Evolutionary conservation across 2,888 invertebrate genomes (phyloP).

Genomic region (Lobophora halterata): DNA sequence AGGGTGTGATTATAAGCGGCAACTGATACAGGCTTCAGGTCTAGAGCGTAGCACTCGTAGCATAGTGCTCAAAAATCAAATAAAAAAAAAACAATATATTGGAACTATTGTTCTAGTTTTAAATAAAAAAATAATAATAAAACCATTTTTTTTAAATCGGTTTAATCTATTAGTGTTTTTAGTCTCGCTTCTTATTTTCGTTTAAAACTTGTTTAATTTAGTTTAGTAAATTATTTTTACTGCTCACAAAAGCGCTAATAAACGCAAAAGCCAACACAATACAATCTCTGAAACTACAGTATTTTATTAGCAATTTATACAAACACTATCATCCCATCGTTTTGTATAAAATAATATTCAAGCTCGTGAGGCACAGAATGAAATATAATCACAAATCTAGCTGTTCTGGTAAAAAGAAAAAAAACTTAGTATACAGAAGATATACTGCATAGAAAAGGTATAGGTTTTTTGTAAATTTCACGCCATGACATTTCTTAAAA

Average conservation of each 20-base stretch:
- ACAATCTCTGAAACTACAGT: not conserved
- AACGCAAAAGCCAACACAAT: not conserved
- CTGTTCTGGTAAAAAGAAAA: no score
- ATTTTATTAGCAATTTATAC: constrained; percentile 5
- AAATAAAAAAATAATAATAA: no score
- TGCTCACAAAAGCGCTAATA: no score
- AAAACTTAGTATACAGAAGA: no score
- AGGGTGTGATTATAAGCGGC: constrained; percentile 13
- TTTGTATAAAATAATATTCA: constrained; percentile 36
- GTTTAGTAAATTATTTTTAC: no score
- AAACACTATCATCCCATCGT: constrained; percentile 12
- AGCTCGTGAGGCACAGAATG: constrained; percentile 47
- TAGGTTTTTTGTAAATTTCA: no score
- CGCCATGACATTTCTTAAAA: no score
- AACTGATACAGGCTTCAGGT: not conserved
- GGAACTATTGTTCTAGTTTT: no score
- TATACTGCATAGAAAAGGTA: no score
- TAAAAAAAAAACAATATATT: no score
- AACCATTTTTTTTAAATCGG: no score
- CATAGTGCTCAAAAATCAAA: not conserved
- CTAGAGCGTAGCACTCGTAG: not conserved
- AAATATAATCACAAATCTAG: constrained; percentile 40
- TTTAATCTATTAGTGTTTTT: no score
- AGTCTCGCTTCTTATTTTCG: not conserved
- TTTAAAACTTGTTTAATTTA: not conserved